Evolutionary conservation across 1,140 invertebrate species (phyloP).

Genomic region (Aphis craccivora): DNA sequence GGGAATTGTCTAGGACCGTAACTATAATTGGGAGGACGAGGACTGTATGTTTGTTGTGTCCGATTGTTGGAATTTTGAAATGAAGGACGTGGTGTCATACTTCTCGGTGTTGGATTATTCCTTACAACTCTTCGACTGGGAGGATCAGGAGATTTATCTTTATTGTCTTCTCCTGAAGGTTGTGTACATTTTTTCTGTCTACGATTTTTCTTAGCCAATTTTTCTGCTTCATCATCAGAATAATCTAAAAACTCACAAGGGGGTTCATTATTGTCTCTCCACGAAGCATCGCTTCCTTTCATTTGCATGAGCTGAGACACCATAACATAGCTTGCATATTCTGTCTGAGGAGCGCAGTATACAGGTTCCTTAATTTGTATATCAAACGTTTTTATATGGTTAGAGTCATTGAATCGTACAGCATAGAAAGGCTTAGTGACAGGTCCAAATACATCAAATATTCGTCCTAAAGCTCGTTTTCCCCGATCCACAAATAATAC

Average conservation of each 20-base stretch:
- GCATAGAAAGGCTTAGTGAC: conserved; percentile 81
- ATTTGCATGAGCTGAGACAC: conserved; percentile 75
- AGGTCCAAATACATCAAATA: conserved; percentile 91
- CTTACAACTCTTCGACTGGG: neutral
- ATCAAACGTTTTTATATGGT: conserved; percentile 74
- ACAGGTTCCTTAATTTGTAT: conserved; percentile 74
- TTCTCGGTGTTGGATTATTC: neutral
- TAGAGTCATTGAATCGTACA: conserved; percentile 80
- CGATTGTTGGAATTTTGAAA: neutral
- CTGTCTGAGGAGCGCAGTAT: conserved; percentile 78
- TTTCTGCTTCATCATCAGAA: conserved; percentile 89
- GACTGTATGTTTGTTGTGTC: neutral
- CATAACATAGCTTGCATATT: conserved; percentile 79
- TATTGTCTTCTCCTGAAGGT: neutral
- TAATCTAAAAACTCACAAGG: conserved; percentile 77
- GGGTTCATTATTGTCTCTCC: conserved; percentile 83
- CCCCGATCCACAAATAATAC: conserved; percentile 82
- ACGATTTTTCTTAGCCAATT: conserved; percentile 60
- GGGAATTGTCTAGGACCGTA: neutral
- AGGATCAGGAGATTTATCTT: neutral
- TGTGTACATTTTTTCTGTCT: conserved; percentile 7
- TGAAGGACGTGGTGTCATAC: neutral
- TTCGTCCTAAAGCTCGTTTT: conserved; percentile 74
- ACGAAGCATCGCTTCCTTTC: conserved; percentile 83
- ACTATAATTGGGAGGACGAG: neutral